Conservation (phyloP, 2,888 invertebrate species). For the Hermaeophaga mercurialis region DNA sequence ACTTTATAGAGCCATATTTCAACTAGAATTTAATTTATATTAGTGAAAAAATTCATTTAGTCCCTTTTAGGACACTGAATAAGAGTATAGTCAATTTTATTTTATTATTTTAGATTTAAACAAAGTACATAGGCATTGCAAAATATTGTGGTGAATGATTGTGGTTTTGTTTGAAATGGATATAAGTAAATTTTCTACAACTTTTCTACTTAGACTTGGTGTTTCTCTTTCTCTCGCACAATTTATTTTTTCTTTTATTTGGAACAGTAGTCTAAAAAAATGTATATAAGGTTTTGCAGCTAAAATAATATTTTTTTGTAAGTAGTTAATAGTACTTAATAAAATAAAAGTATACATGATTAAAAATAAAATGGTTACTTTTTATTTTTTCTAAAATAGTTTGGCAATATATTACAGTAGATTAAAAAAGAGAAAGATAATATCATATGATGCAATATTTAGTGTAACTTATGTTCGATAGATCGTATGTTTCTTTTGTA, state of each 20-base stretch:
- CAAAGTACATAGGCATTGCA: no score
- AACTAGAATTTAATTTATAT: no score
- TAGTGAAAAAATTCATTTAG: no score
- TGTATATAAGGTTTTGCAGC: constrained; percentile 50
- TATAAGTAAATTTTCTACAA: constrained; percentile 34
- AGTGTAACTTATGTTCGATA: constrained; percentile 29
- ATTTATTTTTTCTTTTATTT: constrained; percentile 39
- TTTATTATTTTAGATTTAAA: neutral
- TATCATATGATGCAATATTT: constrained; percentile 50
- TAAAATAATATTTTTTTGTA: constrained; percentile 49
- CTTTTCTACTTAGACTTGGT: constrained; percentile 41
- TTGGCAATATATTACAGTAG: constrained; percentile 35
- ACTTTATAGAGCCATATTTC: no score
- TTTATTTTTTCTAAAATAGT: constrained; percentile 40
- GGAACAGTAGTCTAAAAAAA: constrained; percentile 36
- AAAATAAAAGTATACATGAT: constrained; percentile 43
- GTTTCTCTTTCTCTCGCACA: constrained; percentile 48
- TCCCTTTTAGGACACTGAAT: no score
- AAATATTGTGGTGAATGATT: neutral
- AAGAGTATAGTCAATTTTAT: no score
- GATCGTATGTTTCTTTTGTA: constrained; percentile 42
- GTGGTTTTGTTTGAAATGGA: constrained; percentile 22
- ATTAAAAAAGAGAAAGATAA: constrained; percentile 41
- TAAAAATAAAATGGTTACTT: constrained; percentile 41
- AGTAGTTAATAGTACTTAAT: constrained; percentile 49